A percentile compares a stretch with the other conserved stretches of the same genome.
Evolutionary conservation across 2,113 vertebrate genomes (phyloP).

Genomic region (Perognathus longimembris): DNA sequence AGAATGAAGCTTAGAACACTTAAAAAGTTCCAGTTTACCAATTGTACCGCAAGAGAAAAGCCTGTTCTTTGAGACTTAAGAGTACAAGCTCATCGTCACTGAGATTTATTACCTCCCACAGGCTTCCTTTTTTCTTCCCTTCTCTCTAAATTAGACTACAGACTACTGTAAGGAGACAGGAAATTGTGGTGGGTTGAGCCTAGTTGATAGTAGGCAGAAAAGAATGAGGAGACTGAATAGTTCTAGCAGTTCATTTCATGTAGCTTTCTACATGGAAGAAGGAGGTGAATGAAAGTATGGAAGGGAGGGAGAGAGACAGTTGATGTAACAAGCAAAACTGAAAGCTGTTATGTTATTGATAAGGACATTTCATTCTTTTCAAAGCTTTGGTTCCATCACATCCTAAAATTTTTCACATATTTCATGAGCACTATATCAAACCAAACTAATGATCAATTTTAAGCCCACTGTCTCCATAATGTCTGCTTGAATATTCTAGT

Average conservation of each 20-base stretch:
- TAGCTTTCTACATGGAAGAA: background rate
- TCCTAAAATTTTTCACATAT: background rate
- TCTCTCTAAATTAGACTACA: constrained; percentile 32
- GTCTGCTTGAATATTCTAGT: background rate
- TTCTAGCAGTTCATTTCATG: too few relatives aligned
- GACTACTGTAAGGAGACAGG: background rate
- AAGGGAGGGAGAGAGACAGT: accelerated
- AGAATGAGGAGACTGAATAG: background rate
- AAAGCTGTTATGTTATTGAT: background rate
- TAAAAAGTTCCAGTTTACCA: background rate
- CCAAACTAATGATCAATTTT: background rate
- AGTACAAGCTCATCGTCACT: background rate
- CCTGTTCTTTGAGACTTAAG: background rate
- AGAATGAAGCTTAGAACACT: background rate
- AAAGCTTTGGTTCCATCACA: background rate
- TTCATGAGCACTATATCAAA: background rate
- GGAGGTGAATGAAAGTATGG: background rate
- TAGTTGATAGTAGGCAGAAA: background rate
- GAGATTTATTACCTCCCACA: constrained; percentile 21
- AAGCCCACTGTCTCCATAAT: background rate
- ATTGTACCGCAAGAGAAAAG: background rate
- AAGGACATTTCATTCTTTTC: background rate
- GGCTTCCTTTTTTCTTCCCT: constrained; percentile 57
- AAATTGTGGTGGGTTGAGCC: constrained; percentile 9
- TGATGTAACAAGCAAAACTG: background rate